Evolutionary conservation across 2,113 vertebrate species (phyloP).

Genomic region (Pangasianodon hypophthalmus): DNA sequence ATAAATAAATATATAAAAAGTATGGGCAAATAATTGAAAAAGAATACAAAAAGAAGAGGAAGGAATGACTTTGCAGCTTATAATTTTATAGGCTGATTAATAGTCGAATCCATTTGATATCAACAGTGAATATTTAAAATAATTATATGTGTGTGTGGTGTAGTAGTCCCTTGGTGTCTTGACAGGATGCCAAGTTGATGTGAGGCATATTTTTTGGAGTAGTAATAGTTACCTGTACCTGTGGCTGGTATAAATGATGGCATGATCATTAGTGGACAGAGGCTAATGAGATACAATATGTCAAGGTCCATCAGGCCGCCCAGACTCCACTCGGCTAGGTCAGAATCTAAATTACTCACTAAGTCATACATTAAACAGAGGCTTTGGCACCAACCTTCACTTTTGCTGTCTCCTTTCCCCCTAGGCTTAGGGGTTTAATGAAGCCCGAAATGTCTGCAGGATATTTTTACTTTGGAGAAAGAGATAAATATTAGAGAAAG

Average conservation of each 20-base stretch:
- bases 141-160: background rate
- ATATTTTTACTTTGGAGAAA: conserved; percentile 1
- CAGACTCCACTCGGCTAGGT: conserved; percentile 15
- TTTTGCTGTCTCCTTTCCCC: background rate
- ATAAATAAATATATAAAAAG: background rate
- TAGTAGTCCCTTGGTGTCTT: background rate
- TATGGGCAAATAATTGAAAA: background rate
- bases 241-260: conserved; percentile 17
- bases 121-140: background rate
- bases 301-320: background rate
- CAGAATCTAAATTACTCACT: conserved; percentile 15
- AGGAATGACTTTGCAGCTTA: background rate
- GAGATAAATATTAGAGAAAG: background rate
- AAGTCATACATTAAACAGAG: conserved; percentile 33
- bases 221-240: background rate
- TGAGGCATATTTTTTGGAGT: background rate
- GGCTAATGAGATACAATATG: conserved; percentile 41
- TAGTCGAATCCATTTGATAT: background rate
- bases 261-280: conserved; percentile 28
- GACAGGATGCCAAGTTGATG: background rate
- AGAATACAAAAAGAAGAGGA: background rate
- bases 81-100: background rate
- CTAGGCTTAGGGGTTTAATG: conserved; percentile 4
- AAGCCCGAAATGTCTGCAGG: conserved; percentile 15
- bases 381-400: background rate